A percentile compares a stretch with the other conserved stretches of the same genome.
Evolutionary conservation across 1,140 invertebrate genomes (phyloP).

Genomic region (Ceratosolen fusciceps): DNA sequence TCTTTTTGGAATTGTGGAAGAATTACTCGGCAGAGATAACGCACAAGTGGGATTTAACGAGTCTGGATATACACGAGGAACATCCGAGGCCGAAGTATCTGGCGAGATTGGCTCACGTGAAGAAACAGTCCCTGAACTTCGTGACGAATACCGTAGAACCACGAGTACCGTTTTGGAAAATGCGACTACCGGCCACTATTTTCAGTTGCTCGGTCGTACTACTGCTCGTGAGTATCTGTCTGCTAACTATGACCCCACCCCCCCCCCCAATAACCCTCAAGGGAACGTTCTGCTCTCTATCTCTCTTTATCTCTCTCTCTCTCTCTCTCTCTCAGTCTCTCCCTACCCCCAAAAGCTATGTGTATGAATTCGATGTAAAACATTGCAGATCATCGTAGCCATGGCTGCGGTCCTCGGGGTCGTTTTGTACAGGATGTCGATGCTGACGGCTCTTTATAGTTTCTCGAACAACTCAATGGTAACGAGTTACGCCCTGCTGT

Average conservation of each 20-base stretch:
- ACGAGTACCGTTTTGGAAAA: slow-evolving; percentile 88
- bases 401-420: slow-evolving; percentile 91
- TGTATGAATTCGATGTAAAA: no score
- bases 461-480: slow-evolving; percentile 72
- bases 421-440: slow-evolving; percentile 91
- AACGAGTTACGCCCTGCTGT: slow-evolving; percentile 82
- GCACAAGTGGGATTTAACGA: slow-evolving; percentile 90
- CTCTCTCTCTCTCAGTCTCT: no score
- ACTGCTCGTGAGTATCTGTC: slow-evolving; percentile 77
- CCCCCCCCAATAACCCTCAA: no score
- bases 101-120: slow-evolving; percentile 81
- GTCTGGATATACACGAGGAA: slow-evolving; percentile 88
- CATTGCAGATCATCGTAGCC: slow-evolving; percentile 79
- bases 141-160: slow-evolving; percentile 87
- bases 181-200: slow-evolving; percentile 84
- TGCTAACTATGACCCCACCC: no score
- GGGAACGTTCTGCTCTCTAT: no score
- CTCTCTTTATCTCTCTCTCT: no score
- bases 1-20: slow-evolving; percentile 95
- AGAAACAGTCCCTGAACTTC: slow-evolving; percentile 78
- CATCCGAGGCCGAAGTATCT: slow-evolving; percentile 88
- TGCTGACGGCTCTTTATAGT: slow-evolving; percentile 78
- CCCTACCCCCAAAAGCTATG: no score
- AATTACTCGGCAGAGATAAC: slow-evolving; percentile 91
- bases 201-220: slow-evolving; percentile 87